Conservation (phyloP, 2,113 vertebrate genomes). For the Calypte anna region DNA sequence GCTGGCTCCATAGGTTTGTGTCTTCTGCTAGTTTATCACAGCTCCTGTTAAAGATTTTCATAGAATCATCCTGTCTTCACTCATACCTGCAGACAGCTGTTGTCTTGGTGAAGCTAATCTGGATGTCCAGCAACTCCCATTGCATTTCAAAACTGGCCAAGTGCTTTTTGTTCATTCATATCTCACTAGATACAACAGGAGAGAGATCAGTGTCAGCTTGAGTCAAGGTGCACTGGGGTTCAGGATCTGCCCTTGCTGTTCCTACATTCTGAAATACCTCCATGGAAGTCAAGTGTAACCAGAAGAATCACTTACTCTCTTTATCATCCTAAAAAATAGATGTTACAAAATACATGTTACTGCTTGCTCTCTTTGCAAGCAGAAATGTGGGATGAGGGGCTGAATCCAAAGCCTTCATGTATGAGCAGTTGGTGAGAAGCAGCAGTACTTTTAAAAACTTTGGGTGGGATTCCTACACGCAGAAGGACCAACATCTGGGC, state of each 20-base stretch:
- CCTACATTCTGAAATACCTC: background rate
- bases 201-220: background rate
- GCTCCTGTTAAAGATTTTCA: background rate
- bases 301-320: background rate
- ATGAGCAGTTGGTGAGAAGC: background rate
- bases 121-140: background rate
- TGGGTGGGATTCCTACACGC: background rate
- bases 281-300: background rate
- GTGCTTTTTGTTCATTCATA: background rate
- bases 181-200: background rate
- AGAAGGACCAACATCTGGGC: background rate
- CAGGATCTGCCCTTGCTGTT: background rate
- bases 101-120: background rate
- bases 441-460: background rate
- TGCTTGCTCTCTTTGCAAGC: background rate
- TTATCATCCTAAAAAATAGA: background rate
- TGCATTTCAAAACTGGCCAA: background rate
- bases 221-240: background rate
- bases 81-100: background rate
- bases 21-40: background rate
- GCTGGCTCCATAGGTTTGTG: background rate
- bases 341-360: background rate
- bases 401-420: background rate
- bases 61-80: background rate
- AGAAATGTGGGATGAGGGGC: background rate